phyloP scores from a whole-genome alignment of 2,797 vertebrate genomes.

The Parauchenoglanis punctatus region DNA sequence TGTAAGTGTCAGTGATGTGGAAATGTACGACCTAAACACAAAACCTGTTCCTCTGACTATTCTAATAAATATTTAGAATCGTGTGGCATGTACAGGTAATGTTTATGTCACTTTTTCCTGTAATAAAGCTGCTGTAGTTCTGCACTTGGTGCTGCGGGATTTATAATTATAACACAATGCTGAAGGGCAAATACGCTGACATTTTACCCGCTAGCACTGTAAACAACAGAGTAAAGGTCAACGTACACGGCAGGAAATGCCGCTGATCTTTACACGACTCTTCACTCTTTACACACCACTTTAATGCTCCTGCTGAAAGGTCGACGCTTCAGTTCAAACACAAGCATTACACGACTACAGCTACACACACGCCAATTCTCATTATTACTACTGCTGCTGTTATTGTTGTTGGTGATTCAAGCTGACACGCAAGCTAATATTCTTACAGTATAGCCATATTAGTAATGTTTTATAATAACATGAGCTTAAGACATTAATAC shows the following conservation, averaged over 20 bases:
- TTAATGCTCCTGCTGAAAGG: constrained; percentile 54
- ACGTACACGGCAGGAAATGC: constrained; percentile 61
- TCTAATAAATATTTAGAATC: not conserved
- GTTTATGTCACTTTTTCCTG: not conserved
- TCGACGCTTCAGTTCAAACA: constrained; percentile 54
- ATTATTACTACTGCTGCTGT: not conserved
- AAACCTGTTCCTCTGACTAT: not conserved
- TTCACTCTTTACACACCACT: constrained; percentile 31
- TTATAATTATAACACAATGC: constrained; percentile 3
- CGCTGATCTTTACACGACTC: constrained; percentile 66
- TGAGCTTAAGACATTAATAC: not conserved
- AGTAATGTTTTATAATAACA: not conserved
- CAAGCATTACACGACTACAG: constrained; percentile 4
- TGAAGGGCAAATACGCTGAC: constrained; percentile 60
- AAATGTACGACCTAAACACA: not conserved
- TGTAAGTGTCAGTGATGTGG: not conserved
- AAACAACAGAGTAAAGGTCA: constrained; percentile 59
- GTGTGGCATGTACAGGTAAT: not conserved
- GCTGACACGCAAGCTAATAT: not conserved
- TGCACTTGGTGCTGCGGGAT: not conserved
- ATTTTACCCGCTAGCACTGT: constrained; percentile 64
- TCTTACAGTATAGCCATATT: not conserved
- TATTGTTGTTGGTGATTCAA: not conserved
- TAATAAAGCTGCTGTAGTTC: not conserved
- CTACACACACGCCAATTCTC: not conserved